These are phyloP conservation scores for Danio kyathit DNA, from an alignment of 2,797 vertebrate genomes.

Conservation along the genomic window DNA sequence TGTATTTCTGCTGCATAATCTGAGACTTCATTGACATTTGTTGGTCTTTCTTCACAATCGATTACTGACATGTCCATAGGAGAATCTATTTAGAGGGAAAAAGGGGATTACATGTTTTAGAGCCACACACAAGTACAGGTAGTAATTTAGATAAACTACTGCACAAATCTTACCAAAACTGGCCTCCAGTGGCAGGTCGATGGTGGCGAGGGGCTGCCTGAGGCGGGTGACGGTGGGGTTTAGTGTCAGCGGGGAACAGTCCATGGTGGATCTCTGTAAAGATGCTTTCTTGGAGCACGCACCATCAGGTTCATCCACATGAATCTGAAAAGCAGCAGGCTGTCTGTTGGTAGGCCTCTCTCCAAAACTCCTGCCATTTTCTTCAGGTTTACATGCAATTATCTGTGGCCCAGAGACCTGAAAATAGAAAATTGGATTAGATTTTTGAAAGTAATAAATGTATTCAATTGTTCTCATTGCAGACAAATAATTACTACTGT, in stretches of 20 bases:
- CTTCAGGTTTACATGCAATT: conserved; percentile 78
- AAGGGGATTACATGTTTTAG: background rate
- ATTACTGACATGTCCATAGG: conserved; percentile 95
- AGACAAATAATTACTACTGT: too few relatives aligned
- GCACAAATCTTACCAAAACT: conserved; percentile 83
- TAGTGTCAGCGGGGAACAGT: conserved; percentile 73
- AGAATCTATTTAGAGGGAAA: conserved; percentile 80
- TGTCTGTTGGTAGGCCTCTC: conserved; percentile 78
- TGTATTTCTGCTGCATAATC: conserved; percentile 93
- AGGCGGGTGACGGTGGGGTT: conserved; percentile 77
- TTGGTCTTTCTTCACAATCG: conserved; percentile 82
- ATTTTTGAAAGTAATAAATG: too few relatives aligned
- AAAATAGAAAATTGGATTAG: background rate
- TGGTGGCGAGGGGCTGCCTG: conserved; percentile 85
- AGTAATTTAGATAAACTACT: too few relatives aligned
- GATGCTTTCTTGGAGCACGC: conserved; percentile 73
- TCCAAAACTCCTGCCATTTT: conserved; percentile 64
- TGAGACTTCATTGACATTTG: conserved; percentile 82
- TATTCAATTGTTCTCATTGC: too few relatives aligned
- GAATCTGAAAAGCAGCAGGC: conserved; percentile 84
- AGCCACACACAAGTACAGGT: too few relatives aligned
- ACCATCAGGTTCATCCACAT: conserved; percentile 83
- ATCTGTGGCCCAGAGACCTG: conserved; percentile 65
- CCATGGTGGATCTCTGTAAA: conserved; percentile 58
- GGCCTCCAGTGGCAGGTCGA: conserved; percentile 84